These are phyloP conservation scores for Mastacembelus armatus DNA, from an alignment of 2,797 vertebrate species.

Conservation along the genomic window DNA sequence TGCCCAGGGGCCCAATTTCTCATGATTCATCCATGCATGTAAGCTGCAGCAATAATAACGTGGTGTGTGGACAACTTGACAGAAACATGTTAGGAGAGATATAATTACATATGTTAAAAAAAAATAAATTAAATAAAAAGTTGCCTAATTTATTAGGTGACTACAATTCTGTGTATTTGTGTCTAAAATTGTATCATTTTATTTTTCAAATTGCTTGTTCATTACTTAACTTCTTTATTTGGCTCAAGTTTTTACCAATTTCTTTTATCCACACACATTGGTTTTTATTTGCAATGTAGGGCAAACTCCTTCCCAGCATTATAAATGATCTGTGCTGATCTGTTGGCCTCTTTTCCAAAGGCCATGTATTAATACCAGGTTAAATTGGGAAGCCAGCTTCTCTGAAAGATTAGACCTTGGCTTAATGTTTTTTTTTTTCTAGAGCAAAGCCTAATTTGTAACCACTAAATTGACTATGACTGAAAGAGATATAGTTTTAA, in stretches of 20 bases:
- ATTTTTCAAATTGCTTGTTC: not conserved
- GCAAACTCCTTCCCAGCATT: conserved; percentile 25
- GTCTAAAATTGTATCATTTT: not conserved
- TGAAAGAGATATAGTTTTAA: conserved; percentile 4
- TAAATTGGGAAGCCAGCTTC: conserved; percentile 32
- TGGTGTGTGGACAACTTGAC: too few species aligned
- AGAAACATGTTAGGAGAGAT: too few species aligned
- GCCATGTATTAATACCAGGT: conserved; percentile 13
- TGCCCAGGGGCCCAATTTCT: too few species aligned
- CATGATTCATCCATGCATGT: too few species aligned
- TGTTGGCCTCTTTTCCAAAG: conserved; percentile 39
- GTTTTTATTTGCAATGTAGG: conserved; percentile 25
- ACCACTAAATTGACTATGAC: conserved; percentile 19
- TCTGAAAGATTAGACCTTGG: conserved; percentile 29
- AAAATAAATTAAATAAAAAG: too few species aligned
- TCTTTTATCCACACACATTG: not conserved
- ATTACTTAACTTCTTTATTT: not conserved
- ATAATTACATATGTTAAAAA: too few species aligned
- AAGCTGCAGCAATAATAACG: too few species aligned
- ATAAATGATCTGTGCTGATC: conserved; percentile 37
- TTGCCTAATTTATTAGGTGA: too few species aligned
- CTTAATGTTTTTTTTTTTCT: conserved; percentile 24
- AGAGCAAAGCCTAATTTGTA: conserved; percentile 18
- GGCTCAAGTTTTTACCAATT: conserved; percentile 5
- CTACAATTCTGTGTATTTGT: too few species aligned